Conservation (phyloP, 2,888 invertebrate genomes). For the Julus scanicus region DNA sequence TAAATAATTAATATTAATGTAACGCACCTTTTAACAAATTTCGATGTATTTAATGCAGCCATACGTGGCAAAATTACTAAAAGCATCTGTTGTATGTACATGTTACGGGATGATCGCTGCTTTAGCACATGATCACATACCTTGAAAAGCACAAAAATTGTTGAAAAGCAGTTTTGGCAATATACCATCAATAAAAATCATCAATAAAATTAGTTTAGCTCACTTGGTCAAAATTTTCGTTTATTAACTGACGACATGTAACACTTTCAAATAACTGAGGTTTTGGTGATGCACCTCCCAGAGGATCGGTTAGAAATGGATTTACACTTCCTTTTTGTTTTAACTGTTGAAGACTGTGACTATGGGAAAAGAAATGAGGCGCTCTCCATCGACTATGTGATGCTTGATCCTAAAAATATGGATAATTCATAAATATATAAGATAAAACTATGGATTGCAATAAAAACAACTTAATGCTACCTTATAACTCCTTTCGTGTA, state of each 20-base stretch:
- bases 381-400: constrained; percentile 56
- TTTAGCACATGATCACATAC: constrained; percentile 77
- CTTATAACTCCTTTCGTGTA: constrained; percentile 63
- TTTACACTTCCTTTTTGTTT: constrained; percentile 58
- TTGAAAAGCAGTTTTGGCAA: too few species aligned
- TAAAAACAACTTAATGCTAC: constrained; percentile 18
- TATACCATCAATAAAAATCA: too few species aligned
- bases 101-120: constrained; percentile 78
- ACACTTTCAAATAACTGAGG: constrained; percentile 83
- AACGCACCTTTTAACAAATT: constrained; percentile 76
- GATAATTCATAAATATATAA: neutral
- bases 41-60: constrained; percentile 89
- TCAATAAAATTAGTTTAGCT: constrained; percentile 50
- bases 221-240: constrained; percentile 81
- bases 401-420: constrained; percentile 50
- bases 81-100: constrained; percentile 87
- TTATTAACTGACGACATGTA: constrained; percentile 83
- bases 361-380: constrained; percentile 56
- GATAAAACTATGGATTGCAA: neutral
- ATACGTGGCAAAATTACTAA: constrained; percentile 88
- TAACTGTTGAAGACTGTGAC: constrained; percentile 59
- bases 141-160: constrained; percentile 60
- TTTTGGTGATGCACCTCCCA: constrained; percentile 59
- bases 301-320: constrained; percentile 52
- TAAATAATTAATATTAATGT: constrained; percentile 49